Evolutionary conservation across 2,797 vertebrate species (phyloP).

Genomic region (Choloepus didactylus): DNA sequence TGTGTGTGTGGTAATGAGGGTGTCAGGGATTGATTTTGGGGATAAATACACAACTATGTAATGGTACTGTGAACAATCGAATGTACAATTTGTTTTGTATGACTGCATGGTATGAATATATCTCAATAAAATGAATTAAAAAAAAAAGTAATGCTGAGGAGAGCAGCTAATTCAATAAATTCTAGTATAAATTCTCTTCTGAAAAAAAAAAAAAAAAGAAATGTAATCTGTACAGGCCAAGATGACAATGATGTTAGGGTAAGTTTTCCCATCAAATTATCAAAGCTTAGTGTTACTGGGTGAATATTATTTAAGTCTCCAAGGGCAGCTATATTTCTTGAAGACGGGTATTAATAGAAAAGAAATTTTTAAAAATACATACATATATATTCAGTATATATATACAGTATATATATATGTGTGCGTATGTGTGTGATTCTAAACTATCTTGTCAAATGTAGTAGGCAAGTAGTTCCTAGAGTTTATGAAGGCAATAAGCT

Average conservation of each 20-base stretch:
- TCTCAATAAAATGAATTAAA: too few species aligned
- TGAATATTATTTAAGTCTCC: neutral
- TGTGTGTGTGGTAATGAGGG: too few species aligned
- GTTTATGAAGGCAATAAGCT: neutral
- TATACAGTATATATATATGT: too few species aligned
- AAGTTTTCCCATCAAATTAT: constrained; percentile 22
- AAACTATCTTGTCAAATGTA: constrained; percentile 34
- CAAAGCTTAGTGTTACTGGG: neutral
- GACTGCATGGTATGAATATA: too few species aligned
- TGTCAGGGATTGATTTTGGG: too few species aligned
- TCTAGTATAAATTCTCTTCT: neutral
- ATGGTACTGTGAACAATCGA: too few species aligned
- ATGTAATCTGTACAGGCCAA: neutral
- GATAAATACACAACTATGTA: too few species aligned
- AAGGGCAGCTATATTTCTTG: neutral
- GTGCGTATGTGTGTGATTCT: neutral
- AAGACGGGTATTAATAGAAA: constrained; percentile 30
- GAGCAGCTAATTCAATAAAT: neutral
- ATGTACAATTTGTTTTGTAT: too few species aligned
- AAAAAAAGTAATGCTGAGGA: neutral
- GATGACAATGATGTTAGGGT: neutral
- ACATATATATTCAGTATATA: too few species aligned
- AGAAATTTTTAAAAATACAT: neutral
- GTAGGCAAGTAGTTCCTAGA: neutral
- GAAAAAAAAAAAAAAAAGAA: neutral